Evolutionary conservation across 2,113 vertebrate genomes (phyloP), one percentile per base, ranked within the genome.

Genomic region (Struthidea cinerea): DNA sequence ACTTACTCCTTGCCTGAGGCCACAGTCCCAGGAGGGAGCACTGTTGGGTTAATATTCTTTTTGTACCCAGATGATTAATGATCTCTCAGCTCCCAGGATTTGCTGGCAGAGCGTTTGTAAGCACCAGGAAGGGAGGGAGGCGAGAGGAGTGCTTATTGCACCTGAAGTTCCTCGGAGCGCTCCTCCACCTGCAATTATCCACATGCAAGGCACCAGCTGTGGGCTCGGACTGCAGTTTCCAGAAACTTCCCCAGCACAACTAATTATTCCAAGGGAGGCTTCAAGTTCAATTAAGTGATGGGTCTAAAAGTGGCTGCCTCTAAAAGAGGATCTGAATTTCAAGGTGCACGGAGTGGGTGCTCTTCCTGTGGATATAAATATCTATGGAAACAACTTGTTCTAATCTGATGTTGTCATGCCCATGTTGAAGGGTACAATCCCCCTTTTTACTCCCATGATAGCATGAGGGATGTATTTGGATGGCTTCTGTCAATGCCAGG

Each of bases 261-360:
- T 33, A 11, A 39, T 14, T 35, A 2, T 9, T 30, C 37, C 32
- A 23, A 78, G 27, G 30, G 37, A 81, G 19, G 70, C 75, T 64
- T 55, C 19, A 49, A 91, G 80, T 39, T 89, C 59, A 78, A 93
- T 94, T 55, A 75, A 95, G 85, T 77, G 84, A 92, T 24, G 37
- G 81, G n/a, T 39, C 24, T 28, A 23, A 81, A 94, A 76, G 83
- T 61, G 27, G 56, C 77, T 74, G 78, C 55, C 24, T 39, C 19
- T 47, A 12, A 23, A 75, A 76, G 64, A 37, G 39, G 49, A 16
- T 11, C 37, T 77, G 35, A 10, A 7, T 50, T 55, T 46, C 30
- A 14, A 5, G 19, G 32, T 9, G 1, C 13, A 18, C 0, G 1
- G 46, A 32, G 7, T 6, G 16, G 21, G 26, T 11, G 30, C 39